Evolutionary conservation across 2,797 vertebrate species (phyloP).

Genomic region (Agapornis canus): DNA sequence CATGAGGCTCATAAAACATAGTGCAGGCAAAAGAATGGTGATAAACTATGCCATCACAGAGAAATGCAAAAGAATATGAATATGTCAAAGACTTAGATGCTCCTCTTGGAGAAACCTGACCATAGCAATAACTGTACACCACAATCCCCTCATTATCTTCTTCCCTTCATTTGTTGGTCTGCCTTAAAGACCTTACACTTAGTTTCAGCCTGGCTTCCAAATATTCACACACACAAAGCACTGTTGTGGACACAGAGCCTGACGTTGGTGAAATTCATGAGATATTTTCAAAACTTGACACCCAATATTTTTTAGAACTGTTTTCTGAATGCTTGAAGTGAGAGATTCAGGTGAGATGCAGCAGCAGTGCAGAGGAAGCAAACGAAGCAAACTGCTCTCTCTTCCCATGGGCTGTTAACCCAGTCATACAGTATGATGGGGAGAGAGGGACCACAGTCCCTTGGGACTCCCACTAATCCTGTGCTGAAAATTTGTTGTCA

Average conservation of each 20-base stretch:
- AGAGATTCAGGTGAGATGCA: background rate
- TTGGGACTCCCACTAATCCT: background rate
- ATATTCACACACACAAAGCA: background rate
- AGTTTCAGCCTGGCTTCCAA: background rate
- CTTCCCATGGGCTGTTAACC: background rate
- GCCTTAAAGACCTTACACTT: background rate
- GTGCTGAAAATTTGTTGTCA: background rate
- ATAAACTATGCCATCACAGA: background rate
- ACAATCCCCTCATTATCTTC: background rate
- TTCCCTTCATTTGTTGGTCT: background rate
- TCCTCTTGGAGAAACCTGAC: background rate
- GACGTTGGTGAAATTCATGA: background rate
- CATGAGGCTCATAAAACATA: background rate
- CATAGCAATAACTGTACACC: background rate
- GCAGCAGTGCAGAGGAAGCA: background rate
- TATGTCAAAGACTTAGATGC: background rate
- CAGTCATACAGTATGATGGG: background rate
- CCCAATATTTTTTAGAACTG: background rate
- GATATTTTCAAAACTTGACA: background rate
- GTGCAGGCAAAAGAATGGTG: background rate
- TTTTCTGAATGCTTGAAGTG: background rate
- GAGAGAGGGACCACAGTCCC: background rate
- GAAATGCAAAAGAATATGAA: constrained; percentile 20
- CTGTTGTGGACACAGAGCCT: background rate
- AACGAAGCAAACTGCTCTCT: background rate